phyloP scores from a whole-genome alignment of 2,797 vertebrate species.

The Phyllotis vaccarum region DNA sequence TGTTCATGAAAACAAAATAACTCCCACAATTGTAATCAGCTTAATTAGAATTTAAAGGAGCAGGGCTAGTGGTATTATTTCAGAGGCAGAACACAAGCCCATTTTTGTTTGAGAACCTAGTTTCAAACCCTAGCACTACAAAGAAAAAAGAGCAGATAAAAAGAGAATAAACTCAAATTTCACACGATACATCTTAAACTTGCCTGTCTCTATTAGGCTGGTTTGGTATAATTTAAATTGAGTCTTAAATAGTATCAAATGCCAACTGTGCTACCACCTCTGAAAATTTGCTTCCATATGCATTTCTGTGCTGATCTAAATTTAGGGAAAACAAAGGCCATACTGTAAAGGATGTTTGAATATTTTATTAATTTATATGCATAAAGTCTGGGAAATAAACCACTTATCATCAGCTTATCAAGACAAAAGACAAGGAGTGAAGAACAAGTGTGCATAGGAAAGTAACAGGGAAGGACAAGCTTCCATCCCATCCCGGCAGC shows the following conservation, averaged over 20 bases:
- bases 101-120: not conserved
- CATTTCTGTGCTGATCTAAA: constrained; percentile 17
- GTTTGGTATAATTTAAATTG: not conserved
- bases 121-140: not conserved
- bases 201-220: not conserved
- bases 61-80: not conserved
- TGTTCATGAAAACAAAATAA: not conserved
- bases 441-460: not conserved
- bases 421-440: not conserved
- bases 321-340: not conserved
- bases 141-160: not conserved
- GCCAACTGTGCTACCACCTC: not conserved
- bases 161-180: not conserved
- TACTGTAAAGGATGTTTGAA: not conserved
- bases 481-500: no score
- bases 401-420: no score
- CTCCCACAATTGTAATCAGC: not conserved
- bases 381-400: not conserved
- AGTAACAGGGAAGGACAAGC: not conserved
- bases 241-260: not conserved
- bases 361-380: not conserved
- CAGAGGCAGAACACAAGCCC: not conserved
- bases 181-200: not conserved
- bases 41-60: not conserved
- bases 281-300: not conserved